Evolutionary conservation across 2,113 vertebrate genomes (phyloP).

Genomic region (Phaethornis superciliosus): DNA sequence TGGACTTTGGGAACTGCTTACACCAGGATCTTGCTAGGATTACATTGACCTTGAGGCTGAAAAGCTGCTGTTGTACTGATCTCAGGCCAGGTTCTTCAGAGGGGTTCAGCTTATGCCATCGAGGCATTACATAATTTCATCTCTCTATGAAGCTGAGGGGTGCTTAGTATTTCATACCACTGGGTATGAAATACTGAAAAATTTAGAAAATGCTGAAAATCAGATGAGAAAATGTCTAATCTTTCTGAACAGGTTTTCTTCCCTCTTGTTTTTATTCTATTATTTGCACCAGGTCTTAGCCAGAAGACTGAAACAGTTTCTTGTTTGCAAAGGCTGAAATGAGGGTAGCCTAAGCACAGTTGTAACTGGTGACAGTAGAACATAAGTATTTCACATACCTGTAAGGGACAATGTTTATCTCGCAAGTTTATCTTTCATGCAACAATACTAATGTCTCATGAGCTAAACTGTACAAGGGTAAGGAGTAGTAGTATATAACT

Average conservation of each 20-base stretch:
- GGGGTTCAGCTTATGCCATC: background rate
- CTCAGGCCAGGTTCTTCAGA: background rate
- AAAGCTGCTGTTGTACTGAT: background rate
- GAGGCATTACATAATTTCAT: rapidly evolving
- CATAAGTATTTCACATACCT: background rate
- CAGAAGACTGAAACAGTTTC: background rate
- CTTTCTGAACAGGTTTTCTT: background rate
- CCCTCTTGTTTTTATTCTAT: background rate
- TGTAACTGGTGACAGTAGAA: background rate
- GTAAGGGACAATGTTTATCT: background rate
- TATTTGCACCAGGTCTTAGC: background rate
- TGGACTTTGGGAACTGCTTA: background rate
- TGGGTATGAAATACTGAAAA: no score
- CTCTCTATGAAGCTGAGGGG: background rate
- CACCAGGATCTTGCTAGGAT: background rate
- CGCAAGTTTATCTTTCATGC: background rate
- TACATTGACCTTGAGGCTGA: background rate
- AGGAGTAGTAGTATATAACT: background rate
- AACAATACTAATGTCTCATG: background rate
- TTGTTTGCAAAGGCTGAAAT: background rate
- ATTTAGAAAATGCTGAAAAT: background rate
- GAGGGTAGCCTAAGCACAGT: background rate
- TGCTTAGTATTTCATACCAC: background rate
- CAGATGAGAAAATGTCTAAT: background rate
- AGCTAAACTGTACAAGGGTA: background rate